These are phyloP conservation scores for Bubo scandiacus DNA, from an alignment of 2,113 vertebrate species.

Conservation along the genomic window DNA sequence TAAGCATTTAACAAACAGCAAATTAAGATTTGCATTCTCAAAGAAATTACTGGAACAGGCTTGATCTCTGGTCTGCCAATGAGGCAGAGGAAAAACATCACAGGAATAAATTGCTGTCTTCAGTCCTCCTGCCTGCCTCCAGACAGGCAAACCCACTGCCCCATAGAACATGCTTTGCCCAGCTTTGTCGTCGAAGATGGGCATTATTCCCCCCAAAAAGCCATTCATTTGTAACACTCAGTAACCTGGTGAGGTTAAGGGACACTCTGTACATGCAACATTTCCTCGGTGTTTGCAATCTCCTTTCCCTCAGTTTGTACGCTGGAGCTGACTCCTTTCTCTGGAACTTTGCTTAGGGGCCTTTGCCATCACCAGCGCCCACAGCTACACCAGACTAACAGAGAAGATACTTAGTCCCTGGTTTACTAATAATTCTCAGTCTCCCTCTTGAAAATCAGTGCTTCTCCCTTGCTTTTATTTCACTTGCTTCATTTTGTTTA, in stretches of 20 bases:
- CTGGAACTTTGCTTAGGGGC: not conserved
- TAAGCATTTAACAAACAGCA: constrained; percentile 41
- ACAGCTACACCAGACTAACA: not conserved
- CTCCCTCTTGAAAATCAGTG: not conserved
- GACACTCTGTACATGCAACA: fast-evolving
- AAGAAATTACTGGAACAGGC: constrained; percentile 41
- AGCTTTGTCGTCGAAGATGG: not conserved
- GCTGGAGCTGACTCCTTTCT: not conserved
- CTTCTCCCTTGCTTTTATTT: not conserved
- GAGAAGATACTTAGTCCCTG: not conserved
- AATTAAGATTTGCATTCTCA: constrained; percentile 53
- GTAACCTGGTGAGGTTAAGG: not conserved
- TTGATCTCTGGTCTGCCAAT: constrained; percentile 39
- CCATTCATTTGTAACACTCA: not conserved
- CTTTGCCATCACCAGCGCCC: not conserved
- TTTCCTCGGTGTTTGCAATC: not conserved
- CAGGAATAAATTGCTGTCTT: constrained; percentile 4
- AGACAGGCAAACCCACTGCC: not conserved
- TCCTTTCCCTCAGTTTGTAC: not conserved
- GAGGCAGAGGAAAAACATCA: not conserved
- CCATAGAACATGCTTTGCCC: not conserved
- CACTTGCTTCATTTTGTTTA: not conserved
- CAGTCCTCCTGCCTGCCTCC: not conserved
- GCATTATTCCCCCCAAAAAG: not conserved
- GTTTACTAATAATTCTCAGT: not conserved